Evolutionary conservation across 2,888 invertebrate genomes (phyloP).

Genomic region (Siphlonurus alternatus): DNA sequence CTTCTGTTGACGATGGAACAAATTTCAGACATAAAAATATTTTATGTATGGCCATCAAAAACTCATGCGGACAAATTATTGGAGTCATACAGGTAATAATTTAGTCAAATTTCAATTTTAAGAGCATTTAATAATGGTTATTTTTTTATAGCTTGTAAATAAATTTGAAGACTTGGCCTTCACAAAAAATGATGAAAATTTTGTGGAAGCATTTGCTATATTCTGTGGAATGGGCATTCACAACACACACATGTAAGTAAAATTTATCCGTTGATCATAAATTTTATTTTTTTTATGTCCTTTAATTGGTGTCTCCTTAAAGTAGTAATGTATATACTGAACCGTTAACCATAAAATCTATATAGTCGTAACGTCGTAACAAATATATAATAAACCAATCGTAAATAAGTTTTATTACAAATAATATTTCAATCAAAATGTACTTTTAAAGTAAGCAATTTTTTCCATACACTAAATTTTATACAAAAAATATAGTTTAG

Average conservation of each 20-base stretch:
- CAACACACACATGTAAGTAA: conserved; percentile 72
- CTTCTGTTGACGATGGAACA: conserved; percentile 64
- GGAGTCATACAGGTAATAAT: conserved; percentile 71
- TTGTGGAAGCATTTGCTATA: conserved; percentile 92
- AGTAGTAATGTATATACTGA: too few species aligned
- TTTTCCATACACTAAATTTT: too few species aligned
- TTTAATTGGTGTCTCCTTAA: too few species aligned
- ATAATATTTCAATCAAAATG: too few species aligned
- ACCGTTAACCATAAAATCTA: too few species aligned
- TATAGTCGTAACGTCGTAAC: too few species aligned
- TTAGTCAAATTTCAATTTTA: not conserved
- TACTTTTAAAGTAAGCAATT: too few species aligned
- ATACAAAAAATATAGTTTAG: too few species aligned
- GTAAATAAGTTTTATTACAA: too few species aligned
- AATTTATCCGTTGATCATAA: not conserved
- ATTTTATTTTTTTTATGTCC: too few species aligned
- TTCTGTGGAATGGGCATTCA: conserved; percentile 97
- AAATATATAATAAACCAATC: too few species aligned
- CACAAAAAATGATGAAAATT: conserved; percentile 90
- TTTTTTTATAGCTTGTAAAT: conserved; percentile 57
- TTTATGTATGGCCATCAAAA: conserved; percentile 92
- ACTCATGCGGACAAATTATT: conserved; percentile 78
- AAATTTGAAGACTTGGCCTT: conserved; percentile 82
- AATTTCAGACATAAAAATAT: conserved; percentile 78
- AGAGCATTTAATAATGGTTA: conserved; percentile 10